A percentile compares a stretch with the other conserved stretches of the same genome.
Evolutionary conservation across 2,888 invertebrate genomes (phyloP).

Genomic region (Cylindroiulus punctatus): DNA sequence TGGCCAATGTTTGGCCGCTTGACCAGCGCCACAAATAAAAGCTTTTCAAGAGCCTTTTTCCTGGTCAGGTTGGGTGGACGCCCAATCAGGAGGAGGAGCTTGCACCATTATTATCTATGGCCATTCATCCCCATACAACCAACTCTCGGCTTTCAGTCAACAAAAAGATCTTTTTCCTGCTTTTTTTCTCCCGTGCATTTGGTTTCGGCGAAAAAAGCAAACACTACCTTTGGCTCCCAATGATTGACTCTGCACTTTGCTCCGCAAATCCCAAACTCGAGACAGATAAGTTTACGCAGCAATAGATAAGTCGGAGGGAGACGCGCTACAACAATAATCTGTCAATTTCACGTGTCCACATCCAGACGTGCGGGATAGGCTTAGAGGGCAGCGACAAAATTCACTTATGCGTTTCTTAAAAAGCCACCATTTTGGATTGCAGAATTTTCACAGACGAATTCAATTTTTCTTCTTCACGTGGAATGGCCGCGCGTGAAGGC

Average conservation of each 20-base stretch:
- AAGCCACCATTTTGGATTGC: background rate
- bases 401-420: background rate
- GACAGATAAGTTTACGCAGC: conserved; percentile 43
- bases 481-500: too few relatives aligned
- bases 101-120: background rate
- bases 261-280: conserved; percentile 31
- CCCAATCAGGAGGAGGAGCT: background rate
- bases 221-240: conserved; percentile 39
- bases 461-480: too few relatives aligned
- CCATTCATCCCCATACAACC: background rate
- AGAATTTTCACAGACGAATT: too few relatives aligned
- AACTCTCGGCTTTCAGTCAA: conserved; percentile 12
- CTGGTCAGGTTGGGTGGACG: conserved; percentile 16
- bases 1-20: conserved; percentile 26
- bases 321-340: conserved; percentile 38
- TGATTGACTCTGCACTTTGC: conserved; percentile 47
- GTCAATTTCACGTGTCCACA: conserved; percentile 26
- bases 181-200: background rate
- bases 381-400: background rate
- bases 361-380: background rate
- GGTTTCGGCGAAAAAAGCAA: conserved; percentile 12
- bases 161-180: background rate
- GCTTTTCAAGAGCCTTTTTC: conserved; percentile 39
- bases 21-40: conserved; percentile 45
- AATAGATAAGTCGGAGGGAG: conserved; percentile 28